Evolutionary conservation across 2,797 vertebrate genomes (phyloP).

Genomic region (Hydrolagus colliei): DNA sequence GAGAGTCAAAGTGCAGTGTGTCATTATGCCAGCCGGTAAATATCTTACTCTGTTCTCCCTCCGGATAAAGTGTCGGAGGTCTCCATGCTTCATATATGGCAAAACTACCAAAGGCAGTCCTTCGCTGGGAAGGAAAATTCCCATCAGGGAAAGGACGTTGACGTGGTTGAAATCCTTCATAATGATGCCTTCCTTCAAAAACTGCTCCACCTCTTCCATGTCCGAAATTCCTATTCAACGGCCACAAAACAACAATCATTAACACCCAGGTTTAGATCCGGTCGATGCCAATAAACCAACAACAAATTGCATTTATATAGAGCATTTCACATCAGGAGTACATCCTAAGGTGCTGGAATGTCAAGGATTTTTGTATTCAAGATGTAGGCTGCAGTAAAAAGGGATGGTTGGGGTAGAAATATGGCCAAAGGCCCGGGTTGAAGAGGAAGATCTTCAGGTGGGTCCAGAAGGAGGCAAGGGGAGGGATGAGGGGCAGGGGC

Average conservation of each 20-base stretch:
- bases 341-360: too few species aligned
- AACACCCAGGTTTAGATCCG: background rate
- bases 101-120: conserved; percentile 84
- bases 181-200: conserved; percentile 85
- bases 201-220: conserved; percentile 90
- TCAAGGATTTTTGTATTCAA: too few species aligned
- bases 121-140: conserved; percentile 75
- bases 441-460: too few species aligned
- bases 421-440: too few species aligned
- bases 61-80: conserved; percentile 87
- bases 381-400: too few species aligned
- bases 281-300: too few species aligned
- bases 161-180: conserved; percentile 91
- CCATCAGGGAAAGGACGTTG: conserved; percentile 83
- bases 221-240: conserved; percentile 78
- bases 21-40: background rate
- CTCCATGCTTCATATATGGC: conserved; percentile 92
- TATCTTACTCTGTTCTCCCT: conserved; percentile 69
- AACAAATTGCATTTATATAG: too few species aligned
- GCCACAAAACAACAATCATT: background rate
- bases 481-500: too few species aligned
- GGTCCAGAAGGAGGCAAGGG: too few species aligned
- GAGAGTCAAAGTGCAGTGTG: background rate
- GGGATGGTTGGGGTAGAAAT: too few species aligned
- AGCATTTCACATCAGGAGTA: too few species aligned